A percentile compares a stretch with the other conserved stretches of the same genome.
These are phyloP conservation scores for Enteromius treurensis DNA, from an alignment of 2,797 vertebrate genomes.

Conservation along the genomic window DNA sequence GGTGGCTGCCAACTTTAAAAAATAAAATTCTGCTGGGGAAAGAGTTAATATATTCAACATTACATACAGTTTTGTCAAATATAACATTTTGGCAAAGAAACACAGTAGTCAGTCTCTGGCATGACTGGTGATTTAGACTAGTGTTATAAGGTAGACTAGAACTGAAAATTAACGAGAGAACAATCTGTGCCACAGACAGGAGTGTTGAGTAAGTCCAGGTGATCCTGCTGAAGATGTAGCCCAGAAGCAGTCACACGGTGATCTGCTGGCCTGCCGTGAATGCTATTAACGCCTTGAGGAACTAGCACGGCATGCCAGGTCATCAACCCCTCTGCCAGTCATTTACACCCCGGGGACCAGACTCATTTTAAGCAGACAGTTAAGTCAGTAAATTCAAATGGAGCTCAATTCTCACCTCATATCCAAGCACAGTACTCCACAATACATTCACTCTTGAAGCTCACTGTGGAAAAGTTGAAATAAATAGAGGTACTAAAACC, in stretches of 20 bases:
- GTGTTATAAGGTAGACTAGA: neutral
- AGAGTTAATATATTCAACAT: neutral
- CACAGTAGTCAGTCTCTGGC: conserved; percentile 28
- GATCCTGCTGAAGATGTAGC: conserved; percentile 23
- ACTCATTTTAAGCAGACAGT: conserved; percentile 5
- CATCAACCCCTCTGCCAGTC: conserved; percentile 15
- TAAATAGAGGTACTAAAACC: conserved; percentile 68
- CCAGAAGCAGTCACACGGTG: conserved; percentile 33
- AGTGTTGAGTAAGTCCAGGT: conserved; percentile 54
- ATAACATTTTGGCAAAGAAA: conserved; percentile 37
- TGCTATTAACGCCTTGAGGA: conserved; percentile 24
- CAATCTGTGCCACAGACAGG: conserved; percentile 71
- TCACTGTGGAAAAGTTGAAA: conserved; percentile 68
- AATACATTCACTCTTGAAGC: conserved; percentile 65
- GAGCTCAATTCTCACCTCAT: conserved; percentile 69
- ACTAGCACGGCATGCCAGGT: neutral
- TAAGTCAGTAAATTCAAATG: conserved; percentile 51
- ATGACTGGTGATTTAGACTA: neutral
- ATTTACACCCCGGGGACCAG: neutral
- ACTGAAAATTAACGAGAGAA: conserved; percentile 54
- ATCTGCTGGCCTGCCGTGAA: conserved; percentile 6
- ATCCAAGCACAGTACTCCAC: conserved; percentile 75
- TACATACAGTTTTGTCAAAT: neutral
- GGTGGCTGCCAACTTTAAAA: too few relatives aligned
- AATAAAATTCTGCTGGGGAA: too few relatives aligned